A percentile compares a stretch with the other conserved stretches of the same genome.
Evolutionary conservation across 2,113 vertebrate species (phyloP).

Genomic region (Porphyrio hochstetteri): DNA sequence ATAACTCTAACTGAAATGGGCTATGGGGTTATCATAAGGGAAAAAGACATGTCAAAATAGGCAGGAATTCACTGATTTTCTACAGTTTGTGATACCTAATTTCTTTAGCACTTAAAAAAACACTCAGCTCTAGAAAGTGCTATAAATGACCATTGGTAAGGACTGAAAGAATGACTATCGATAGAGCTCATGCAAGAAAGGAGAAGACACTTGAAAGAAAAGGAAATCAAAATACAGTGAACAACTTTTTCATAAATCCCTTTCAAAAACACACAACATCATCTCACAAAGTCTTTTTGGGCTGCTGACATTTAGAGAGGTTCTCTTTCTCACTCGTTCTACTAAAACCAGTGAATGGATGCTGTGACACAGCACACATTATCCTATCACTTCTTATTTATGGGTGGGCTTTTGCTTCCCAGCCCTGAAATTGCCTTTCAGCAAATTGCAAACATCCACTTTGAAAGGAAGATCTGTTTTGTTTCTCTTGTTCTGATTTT

Average conservation of each 20-base stretch:
- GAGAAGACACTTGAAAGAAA: not conserved
- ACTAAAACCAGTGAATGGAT: not conserved
- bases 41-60: not conserved
- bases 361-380: not conserved
- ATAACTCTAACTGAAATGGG: not conserved
- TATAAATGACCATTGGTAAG: not conserved
- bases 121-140: not conserved
- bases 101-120: not conserved
- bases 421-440: conserved; percentile 12
- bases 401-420: not conserved
- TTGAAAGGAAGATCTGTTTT: not conserved
- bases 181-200: not conserved
- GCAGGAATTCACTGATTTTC: not conserved
- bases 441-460: not conserved
- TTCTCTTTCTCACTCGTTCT: not conserved
- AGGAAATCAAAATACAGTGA: not conserved
- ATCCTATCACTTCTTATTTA: not conserved
- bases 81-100: accelerated
- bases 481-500: not conserved
- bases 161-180: not conserved
- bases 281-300: not conserved
- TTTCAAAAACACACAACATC: not conserved
- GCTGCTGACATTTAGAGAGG: not conserved
- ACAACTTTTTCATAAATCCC: not conserved
- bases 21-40: not conserved